Base-by-base conservation (phyloP, 2,888 invertebrate genomes). In the Phrixothrix hirtus region DNA sequence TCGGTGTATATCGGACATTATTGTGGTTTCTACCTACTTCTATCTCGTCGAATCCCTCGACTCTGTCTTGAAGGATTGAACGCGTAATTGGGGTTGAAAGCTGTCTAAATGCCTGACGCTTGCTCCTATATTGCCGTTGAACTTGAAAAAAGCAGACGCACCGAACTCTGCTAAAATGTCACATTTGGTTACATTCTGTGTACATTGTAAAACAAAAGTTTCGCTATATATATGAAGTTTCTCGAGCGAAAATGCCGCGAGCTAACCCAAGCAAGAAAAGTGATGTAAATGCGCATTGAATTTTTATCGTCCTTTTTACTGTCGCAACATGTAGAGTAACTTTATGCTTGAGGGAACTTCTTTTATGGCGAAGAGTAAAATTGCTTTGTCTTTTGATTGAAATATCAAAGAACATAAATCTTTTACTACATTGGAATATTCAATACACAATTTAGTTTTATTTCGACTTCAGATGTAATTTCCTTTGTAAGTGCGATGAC, bases 221-320 rank as follows among this genome's bases (percentile, higher is more conserved):
- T 52, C 34, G 7, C 21, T 21, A 31, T 35, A 39, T 43, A 41
- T 44, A 50, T 50, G 38, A 50, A 50, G 38, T 43, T 50, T 44
- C 14, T 42, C 38, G 51, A 45, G 51, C 39, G 37, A 41, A 30
- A 50, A 39, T 41, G 41, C 36, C 41, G 46, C 59, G 59, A 61
- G 62, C 58, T 54, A 61, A 65, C 65, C 61, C 61, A 59, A 60
- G 61, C 63, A 67, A 66, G 68, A 67, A 69, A 73, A 72, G 72
- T 73, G 75, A 75, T 75, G 74, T 72, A 75, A 74, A 75, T 74
- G 73, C 74, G 67, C 70, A 71, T 71, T 67, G 74, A 73, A 75
- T 73, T 75, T 75, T 75, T 75, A 76, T 76, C 67, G 73, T 69
- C 66, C 64, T 72, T 75, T 75, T 71, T 75, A 76, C 71, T 75